Base-by-base conservation (phyloP, 2,113 vertebrate genomes). In the Nansenia antarctica region DNA sequence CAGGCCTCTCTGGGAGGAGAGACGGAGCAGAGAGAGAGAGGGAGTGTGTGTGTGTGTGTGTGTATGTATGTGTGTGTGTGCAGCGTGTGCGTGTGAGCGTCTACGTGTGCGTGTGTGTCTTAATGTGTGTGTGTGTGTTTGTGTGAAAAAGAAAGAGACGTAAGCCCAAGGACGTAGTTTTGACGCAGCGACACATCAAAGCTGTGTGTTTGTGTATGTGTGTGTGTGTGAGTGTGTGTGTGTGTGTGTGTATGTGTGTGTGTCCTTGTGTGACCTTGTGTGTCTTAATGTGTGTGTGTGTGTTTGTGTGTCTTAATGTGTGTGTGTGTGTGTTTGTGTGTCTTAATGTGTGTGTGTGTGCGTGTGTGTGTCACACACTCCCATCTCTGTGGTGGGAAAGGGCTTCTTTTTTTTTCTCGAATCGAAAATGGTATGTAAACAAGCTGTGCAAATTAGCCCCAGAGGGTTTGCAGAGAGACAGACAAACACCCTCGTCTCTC, bases 331-430 rank as follows among this genome's bases (percentile, higher is more conserved):
- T n/a, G 42, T 61, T 15, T 37, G 57, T 34, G 39, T 30, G 26
- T 30, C 31, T 35, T 22, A 15, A n/a, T n/a, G 18, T 30, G 22
- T 47, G 61, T 29, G 24, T 45, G 62, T 26, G 65, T 70, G 35
- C 64, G 30, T 66, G n/a, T 31, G 20, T 52, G 26, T 18, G 3
- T 15, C 0, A 24, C 37, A 73, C 57, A 65, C 53, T 54, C 53
- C 22, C 52, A 76, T 9, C 66, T 73, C 30, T 62, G 29, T 27
- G 35, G 62, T 49, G 58, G 69, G 53, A 55, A 42, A 0, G 62
- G 37, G 18, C n/a, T n/a, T n/a, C n/a, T n/a, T n/a, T n/a, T n/a
- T n/a, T n/a, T n/a, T n/a, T 64, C 59, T 14, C 55, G 75, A 71
- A 34, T 42, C 35, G 31, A 3, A 49, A 26, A 57, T 35, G 65